A percentile compares a stretch with the other conserved stretches of the same genome.
Evolutionary conservation across 2,113 vertebrate species (phyloP).

Genomic region (Gnathonemus longibarbis): DNA sequence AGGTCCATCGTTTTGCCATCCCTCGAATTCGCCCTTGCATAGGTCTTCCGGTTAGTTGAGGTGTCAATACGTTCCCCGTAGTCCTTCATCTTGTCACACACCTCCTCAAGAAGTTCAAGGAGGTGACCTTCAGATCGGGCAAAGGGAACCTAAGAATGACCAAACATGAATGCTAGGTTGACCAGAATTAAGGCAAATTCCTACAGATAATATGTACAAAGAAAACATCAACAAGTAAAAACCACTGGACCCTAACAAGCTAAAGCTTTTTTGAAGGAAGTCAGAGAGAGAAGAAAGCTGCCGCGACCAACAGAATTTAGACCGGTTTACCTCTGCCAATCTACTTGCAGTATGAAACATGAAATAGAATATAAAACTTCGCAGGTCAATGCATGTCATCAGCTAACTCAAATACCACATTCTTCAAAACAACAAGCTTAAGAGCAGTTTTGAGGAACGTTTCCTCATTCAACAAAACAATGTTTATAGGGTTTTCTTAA

Average conservation of each 20-base stretch:
- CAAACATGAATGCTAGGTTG: neutral
- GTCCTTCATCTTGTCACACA: conserved; percentile 91
- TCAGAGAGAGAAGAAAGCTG: neutral
- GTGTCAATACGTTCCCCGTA: conserved; percentile 76
- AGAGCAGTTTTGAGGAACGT: neutral
- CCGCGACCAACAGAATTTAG: neutral
- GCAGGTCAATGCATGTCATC: neutral
- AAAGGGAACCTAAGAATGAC: conserved; percentile 71
- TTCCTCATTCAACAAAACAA: neutral
- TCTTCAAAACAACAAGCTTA: neutral
- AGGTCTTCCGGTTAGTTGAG: conserved; percentile 69
- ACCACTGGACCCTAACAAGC: neutral
- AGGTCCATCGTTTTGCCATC: conserved; percentile 73
- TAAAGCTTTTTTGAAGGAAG: neutral
- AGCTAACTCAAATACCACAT: neutral
- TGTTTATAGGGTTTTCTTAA: neutral
- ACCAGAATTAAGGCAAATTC: neutral
- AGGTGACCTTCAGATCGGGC: conserved; percentile 85
- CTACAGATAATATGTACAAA: neutral
- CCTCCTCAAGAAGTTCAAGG: conserved; percentile 79
- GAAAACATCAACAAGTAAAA: neutral
- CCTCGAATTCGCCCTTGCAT: conserved; percentile 68
- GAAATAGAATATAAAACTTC: neutral
- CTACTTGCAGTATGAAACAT: neutral
- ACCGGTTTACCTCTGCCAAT: neutral